Percentiles rank a stretch among this genome's conserved stretches.
Evolutionary conservation across 2,113 vertebrate species (phyloP).

Genomic region (Psophia crepitans): DNA sequence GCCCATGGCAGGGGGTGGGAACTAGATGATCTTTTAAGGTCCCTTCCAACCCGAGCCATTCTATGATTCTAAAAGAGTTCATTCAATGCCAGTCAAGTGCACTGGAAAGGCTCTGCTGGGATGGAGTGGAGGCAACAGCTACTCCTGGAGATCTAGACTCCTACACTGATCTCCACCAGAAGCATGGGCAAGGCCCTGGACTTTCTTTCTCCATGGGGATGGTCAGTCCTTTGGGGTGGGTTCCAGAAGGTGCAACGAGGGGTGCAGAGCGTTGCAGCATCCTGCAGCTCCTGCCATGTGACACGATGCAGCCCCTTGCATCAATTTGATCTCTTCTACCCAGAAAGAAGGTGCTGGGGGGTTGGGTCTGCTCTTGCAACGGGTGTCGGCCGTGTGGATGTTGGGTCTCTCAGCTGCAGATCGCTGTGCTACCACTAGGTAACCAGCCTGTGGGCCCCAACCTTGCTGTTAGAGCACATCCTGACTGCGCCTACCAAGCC

Average conservation of each 20-base stretch:
- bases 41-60: too few species aligned
- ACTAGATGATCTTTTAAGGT: too few species aligned
- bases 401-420: background rate
- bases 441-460: background rate
- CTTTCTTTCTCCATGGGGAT: background rate
- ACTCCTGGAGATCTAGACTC: background rate
- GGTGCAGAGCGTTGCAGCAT: background rate
- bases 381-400: background rate
- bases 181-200: background rate
- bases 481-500: accelerated
- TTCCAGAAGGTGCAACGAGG: background rate
- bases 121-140: background rate
- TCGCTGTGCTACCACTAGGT: accelerated
- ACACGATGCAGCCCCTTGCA: background rate
- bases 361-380: background rate
- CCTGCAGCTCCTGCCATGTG: background rate
- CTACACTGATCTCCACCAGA: background rate
- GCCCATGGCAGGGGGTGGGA: too few species aligned
- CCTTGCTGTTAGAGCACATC: background rate
- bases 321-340: background rate
- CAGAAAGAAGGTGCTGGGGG: background rate
- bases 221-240: background rate
- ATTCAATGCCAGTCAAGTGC: background rate
- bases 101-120: background rate
- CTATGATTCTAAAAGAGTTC: too few species aligned